Evolutionary conservation across 2,797 vertebrate species (phyloP).

Genomic region (Silurus lanzhouensis): DNA sequence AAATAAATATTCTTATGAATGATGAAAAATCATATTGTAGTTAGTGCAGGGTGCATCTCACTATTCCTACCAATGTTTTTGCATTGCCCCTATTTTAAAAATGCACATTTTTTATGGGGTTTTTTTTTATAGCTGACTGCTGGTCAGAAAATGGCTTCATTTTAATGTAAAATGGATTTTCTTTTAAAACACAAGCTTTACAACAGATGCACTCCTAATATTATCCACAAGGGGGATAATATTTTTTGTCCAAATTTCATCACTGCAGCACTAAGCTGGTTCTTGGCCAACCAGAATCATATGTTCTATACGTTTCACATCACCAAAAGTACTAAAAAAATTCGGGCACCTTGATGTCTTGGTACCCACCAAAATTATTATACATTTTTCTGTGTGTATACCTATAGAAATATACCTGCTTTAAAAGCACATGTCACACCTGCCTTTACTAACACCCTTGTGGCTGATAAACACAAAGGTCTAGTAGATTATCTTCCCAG

Average conservation of each 20-base stretch:
- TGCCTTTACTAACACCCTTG: too few relatives aligned
- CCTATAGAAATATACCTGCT: not conserved
- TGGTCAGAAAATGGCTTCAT: not conserved
- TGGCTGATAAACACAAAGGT: too few relatives aligned
- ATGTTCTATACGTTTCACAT: not conserved
- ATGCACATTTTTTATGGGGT: not conserved
- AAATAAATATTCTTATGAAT: not conserved
- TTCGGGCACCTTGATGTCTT: not conserved
- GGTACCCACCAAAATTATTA: not conserved
- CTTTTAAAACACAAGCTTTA: not conserved
- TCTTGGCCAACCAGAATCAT: not conserved
- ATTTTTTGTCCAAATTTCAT: not conserved
- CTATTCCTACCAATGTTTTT: not conserved
- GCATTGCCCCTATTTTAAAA: not conserved
- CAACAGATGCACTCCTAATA: not conserved
- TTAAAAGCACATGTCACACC: not conserved
- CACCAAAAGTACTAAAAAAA: not conserved
- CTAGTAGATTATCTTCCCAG: too few relatives aligned
- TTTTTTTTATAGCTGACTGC: too few relatives aligned
- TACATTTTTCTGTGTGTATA: not conserved
- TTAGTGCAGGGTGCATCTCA: not conserved
- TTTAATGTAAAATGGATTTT: not conserved
- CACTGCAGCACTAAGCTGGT: not conserved
- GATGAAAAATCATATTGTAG: not conserved
- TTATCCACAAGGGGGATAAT: not conserved